Evolutionary conservation across 2,113 vertebrate genomes (phyloP), one percentile per base, ranked within the genome.

Genomic region (Zeus faber): DNA sequence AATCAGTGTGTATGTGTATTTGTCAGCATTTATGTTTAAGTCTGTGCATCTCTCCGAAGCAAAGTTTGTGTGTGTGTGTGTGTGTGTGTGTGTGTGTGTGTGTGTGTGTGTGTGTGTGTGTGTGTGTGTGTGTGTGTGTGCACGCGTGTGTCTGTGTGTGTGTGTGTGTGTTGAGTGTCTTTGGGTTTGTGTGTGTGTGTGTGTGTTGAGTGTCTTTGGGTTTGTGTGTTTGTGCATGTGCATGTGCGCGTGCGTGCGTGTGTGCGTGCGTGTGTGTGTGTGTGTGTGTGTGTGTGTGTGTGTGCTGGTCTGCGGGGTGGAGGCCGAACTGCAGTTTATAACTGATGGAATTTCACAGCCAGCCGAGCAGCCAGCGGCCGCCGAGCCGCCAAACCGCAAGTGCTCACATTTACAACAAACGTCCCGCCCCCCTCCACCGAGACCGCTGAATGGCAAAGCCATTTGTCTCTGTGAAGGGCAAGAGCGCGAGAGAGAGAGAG

Each of bases 381-480:
- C n/a, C n/a, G n/a, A n/a, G n/a, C n/a, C n/a, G 71, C 59, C 76
- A 67, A 80, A 86, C 79, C 58, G 63, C 79, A 83, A 82, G 78
- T 83, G 76, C 81, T 88, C 82, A 84, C 85, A 86, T 89, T 89
- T 87, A 87, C 84, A 84, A 85, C 80, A 80, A 85, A 75, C 60
- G 64, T 69, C 60, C 71, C 23, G 50, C 70, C 67, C 69, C 70
- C 52, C 83, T 87, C 82, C 76, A 11, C 48, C 2, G 81, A 87
- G 83, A 87, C 83, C 74, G 14, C 74, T 87, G 84, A 88, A 88
- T 87, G 82, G 84, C 85, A 87, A 87, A 89, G 79, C 82, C 84
- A 89, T 89, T 86, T 84, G 80, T 89, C 89, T 89, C 83, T 69
- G 81, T 88, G 86, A 89, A 90, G 87, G 86, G 83, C 87, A 83